Percentiles rank a stretch among this genome's conserved stretches.
Evolutionary conservation across 1,140 invertebrate species (phyloP).

Genomic region (Rhynchophorus ferrugineus): DNA sequence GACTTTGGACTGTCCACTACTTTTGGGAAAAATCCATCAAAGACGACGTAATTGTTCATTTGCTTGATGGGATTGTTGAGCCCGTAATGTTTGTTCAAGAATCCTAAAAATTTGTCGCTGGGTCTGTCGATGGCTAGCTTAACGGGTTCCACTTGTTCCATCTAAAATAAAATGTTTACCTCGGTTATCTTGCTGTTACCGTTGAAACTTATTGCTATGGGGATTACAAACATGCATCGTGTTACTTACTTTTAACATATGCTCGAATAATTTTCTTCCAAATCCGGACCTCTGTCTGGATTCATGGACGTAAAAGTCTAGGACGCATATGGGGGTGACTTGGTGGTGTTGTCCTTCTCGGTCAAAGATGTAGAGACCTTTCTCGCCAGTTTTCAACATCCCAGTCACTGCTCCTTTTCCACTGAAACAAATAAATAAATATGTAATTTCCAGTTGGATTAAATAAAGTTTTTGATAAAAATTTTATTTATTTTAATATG

Average conservation of each 20-base stretch:
- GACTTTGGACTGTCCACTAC: constrained; percentile 3
- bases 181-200: no score
- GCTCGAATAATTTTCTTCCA: constrained; percentile 69
- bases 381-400: constrained; percentile 75
- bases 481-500: no score
- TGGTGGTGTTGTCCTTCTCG: constrained; percentile 59
- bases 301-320: constrained; percentile 84
- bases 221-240: no score
- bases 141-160: constrained; percentile 58
- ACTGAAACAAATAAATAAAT: constrained; percentile 36
- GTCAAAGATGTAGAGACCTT: constrained; percentile 79
- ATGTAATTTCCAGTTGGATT: no score
- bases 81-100: constrained; percentile 77
- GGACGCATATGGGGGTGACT: constrained; percentile 65
- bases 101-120: constrained; percentile 77
- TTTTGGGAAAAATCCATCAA: constrained; percentile 69
- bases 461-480: no score
- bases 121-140: constrained; percentile 85
- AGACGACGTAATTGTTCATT: constrained; percentile 84
- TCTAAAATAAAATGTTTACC: no score
- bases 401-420: constrained; percentile 63
- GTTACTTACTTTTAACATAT: constrained; percentile 65
- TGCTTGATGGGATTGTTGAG: constrained; percentile 65
- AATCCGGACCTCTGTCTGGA: constrained; percentile 68
- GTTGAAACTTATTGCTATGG: no score